Conservation (phyloP, 2,113 vertebrate species). For the Chionomys nivalis region DNA sequence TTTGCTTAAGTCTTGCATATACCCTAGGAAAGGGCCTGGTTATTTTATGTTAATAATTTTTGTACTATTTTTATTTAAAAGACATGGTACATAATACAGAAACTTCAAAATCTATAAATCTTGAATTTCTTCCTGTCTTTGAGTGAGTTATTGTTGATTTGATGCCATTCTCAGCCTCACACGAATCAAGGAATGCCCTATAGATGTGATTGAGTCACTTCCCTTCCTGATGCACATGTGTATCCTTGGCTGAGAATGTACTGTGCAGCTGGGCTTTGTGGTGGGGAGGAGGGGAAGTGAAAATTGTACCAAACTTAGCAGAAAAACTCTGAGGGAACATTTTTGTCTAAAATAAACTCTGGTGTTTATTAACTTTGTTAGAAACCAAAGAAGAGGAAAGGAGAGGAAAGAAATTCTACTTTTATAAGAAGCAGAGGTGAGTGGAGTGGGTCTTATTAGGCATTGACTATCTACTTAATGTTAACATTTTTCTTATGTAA, state of each 20-base stretch:
- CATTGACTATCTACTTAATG: not conserved
- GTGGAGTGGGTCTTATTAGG: not conserved
- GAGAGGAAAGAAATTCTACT: conserved; percentile 13
- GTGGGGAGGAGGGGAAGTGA: not conserved
- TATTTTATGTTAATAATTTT: conserved; percentile 28
- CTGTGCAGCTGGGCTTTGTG: not conserved
- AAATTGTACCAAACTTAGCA: conserved; percentile 22
- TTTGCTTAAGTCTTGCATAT: not conserved
- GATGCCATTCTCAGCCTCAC: not conserved
- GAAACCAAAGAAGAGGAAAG: fast-evolving
- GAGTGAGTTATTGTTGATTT: conserved; percentile 22
- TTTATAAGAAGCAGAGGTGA: not conserved
- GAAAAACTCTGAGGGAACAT: not conserved
- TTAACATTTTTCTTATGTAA: conserved; percentile 41
- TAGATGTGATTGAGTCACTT: conserved; percentile 3
- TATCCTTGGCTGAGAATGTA: not conserved
- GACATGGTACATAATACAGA: not conserved
- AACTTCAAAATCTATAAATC: not conserved
- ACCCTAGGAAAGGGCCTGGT: not conserved
- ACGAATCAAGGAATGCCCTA: conserved; percentile 2
- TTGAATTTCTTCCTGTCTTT: not conserved
- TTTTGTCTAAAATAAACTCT: conserved; percentile 46
- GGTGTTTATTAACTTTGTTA: conserved; percentile 42
- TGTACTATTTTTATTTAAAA: conserved; percentile 38
- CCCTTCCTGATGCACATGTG: not conserved